Base-by-base conservation (phyloP, 2,113 vertebrate genomes). In the Lichenostomus cassidix region DNA sequence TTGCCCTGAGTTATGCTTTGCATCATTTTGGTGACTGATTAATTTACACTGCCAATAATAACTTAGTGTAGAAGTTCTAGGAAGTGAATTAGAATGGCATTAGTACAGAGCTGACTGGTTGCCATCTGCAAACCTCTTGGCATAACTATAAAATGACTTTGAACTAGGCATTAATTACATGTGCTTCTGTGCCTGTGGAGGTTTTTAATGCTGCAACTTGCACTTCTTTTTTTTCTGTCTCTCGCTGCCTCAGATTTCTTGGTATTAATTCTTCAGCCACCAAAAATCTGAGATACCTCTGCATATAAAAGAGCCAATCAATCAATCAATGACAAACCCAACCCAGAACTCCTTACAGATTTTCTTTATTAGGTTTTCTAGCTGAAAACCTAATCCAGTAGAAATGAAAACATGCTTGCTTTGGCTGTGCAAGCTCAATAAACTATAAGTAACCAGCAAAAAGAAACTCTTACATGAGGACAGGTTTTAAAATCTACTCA, bases 311-410 rank as follows among this genome's bases (percentile, higher is more conserved):
- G 33, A 82, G 31, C 3, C 12, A 64, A 10, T 80, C 41, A 25
- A 42, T 50, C 19, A 65, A 11, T 44, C 14, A 55, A 46, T 60
- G n/a, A 60, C n/a, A 16, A 17, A 20, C 39, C 29, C 5, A 37
- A 41, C 28, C 33, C 29, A 41, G 65, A 58, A 12, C 4, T 80
- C 5, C 27, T 41, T 47, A 83, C 31, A 75, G 68, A 67, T 87
- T 94, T 90, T 80, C 63, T 73, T 56, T n/a, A 55, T 87, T 90
- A 67, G 11, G 27, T 76, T 87, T 91, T 94, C 76, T 84, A 75
- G 55, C 39, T 90, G 65, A 85, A 85, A 89, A 33, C 21, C 35
- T 82, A 87, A 74, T 83, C 25, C 55, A 90, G 76, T 77, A 80
- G 60, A 52, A 93, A 81, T 81, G 4, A 81, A 92, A 94, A 90